Evolutionary conservation across 1,140 invertebrate species (phyloP).

Genomic region (Ips nitidus): DNA sequence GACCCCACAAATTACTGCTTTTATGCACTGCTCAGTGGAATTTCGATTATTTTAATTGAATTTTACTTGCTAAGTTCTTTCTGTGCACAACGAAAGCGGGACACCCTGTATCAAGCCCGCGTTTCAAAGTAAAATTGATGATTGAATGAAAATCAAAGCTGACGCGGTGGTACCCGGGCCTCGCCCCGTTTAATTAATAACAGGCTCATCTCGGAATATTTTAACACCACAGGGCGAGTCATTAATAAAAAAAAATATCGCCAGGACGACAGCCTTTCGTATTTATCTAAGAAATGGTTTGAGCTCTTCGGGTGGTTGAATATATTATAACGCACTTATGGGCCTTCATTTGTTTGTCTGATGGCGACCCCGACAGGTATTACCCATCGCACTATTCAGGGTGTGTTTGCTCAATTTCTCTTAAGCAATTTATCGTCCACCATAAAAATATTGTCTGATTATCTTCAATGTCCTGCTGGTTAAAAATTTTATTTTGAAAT

Average conservation of each 20-base stretch:
- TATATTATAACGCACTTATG: slow-evolving; percentile 23
- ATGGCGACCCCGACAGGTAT: slow-evolving; percentile 18
- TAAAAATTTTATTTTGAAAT: too few relatives aligned
- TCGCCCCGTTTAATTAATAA: slow-evolving; percentile 29
- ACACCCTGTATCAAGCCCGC: not conserved
- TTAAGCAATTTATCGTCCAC: too few relatives aligned
- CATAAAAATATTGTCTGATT: too few relatives aligned
- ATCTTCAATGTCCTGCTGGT: too few relatives aligned
- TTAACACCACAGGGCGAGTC: slow-evolving; percentile 28
- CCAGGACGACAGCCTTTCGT: slow-evolving; percentile 18
- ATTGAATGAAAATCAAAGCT: slow-evolving; percentile 25
- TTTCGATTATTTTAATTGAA: slow-evolving; percentile 29
- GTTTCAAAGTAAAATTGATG: slow-evolving; percentile 24
- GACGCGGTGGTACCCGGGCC: slow-evolving; percentile 5
- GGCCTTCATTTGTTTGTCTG: slow-evolving; percentile 18
- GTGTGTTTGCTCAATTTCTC: not conserved
- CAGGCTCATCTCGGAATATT: slow-evolving; percentile 26
- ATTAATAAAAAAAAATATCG: slow-evolving; percentile 30
- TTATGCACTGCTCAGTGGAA: slow-evolving; percentile 8
- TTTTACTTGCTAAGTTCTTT: slow-evolving; percentile 7
- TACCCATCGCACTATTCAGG: not conserved
- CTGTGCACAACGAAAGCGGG: not conserved
- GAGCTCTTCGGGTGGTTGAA: slow-evolving; percentile 29
- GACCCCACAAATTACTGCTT: slow-evolving; percentile 23
- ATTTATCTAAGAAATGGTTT: slow-evolving; percentile 32